phyloP scores from a whole-genome alignment of 2,888 invertebrate genomes.

The Epinotia demarniana region DNA sequence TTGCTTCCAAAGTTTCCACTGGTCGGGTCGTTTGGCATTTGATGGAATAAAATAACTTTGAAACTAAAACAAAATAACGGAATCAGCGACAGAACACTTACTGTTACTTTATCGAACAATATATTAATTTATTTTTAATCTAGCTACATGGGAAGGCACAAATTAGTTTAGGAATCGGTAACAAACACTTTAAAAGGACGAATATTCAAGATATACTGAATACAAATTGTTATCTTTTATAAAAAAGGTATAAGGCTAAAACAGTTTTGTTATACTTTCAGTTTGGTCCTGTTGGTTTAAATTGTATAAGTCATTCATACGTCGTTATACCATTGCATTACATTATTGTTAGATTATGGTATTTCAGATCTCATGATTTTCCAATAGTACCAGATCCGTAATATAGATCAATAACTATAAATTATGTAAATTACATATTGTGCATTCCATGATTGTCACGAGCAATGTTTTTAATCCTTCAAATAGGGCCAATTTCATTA shows the following conservation, averaged over 20 bases:
- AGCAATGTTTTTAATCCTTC: constrained; percentile 17
- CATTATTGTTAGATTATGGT: constrained; percentile 13
- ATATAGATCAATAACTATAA: constrained; percentile 33
- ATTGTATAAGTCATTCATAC: constrained; percentile 18
- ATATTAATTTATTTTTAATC: constrained; percentile 54
- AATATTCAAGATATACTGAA: constrained; percentile 47
- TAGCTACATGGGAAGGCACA: constrained; percentile 65
- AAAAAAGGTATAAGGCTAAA: constrained; percentile 7
- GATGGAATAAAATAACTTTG: constrained; percentile 57
- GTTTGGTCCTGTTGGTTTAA: constrained; percentile 24
- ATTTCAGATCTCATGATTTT: constrained; percentile 26
- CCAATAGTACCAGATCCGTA: constrained; percentile 21
- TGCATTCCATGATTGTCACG: constrained; percentile 32
- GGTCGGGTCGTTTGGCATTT: constrained; percentile 52
- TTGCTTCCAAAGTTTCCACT: constrained; percentile 61
- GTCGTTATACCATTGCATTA: constrained; percentile 15
- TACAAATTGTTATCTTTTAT: constrained; percentile 45
- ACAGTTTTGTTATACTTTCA: constrained; percentile 12
- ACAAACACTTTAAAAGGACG: constrained; percentile 66
- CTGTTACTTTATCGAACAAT: constrained; percentile 46
- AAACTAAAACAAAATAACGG: constrained; percentile 55
- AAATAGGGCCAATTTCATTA: constrained; percentile 2
- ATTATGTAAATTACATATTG: constrained; percentile 43
- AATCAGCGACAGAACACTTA: constrained; percentile 33
- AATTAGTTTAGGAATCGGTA: constrained; percentile 64